These are phyloP conservation scores for Cricetomys ansorgei DNA, from an alignment of 2,113 vertebrate species.

Conservation along the genomic window DNA sequence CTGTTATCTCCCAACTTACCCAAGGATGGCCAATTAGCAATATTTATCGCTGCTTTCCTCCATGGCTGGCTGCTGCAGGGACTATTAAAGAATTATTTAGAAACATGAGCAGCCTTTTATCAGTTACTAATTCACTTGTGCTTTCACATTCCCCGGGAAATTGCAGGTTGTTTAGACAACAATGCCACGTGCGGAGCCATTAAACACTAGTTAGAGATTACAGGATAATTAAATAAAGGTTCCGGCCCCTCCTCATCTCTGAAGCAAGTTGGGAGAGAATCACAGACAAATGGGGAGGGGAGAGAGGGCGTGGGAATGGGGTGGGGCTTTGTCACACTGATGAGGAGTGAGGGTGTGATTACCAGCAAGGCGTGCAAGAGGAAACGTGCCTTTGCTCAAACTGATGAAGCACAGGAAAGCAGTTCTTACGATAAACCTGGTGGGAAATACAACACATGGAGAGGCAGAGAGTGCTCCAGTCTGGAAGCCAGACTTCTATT, in stretches of 20 bases:
- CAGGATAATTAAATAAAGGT: background rate
- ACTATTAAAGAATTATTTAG: background rate
- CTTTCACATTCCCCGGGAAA: background rate
- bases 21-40: background rate
- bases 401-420: background rate
- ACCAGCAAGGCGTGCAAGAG: background rate
- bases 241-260: background rate
- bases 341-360: background rate
- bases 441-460: fast-evolving
- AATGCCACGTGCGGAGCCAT: background rate
- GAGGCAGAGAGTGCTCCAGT: background rate
- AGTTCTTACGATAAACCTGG: background rate
- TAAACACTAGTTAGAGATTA: background rate
- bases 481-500: background rate
- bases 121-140: background rate
- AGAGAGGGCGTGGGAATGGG: too few species aligned
- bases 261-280: background rate
- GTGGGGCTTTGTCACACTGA: background rate
- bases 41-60: background rate
- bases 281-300: background rate
- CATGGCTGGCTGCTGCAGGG: background rate
- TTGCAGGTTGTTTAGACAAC: background rate
- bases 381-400: background rate
- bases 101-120: background rate
- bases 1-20: background rate